Evolutionary conservation across 2,888 invertebrate species (phyloP), one percentile per base, ranked within the genome.

Genomic region (Lepidonotus clava): DNA sequence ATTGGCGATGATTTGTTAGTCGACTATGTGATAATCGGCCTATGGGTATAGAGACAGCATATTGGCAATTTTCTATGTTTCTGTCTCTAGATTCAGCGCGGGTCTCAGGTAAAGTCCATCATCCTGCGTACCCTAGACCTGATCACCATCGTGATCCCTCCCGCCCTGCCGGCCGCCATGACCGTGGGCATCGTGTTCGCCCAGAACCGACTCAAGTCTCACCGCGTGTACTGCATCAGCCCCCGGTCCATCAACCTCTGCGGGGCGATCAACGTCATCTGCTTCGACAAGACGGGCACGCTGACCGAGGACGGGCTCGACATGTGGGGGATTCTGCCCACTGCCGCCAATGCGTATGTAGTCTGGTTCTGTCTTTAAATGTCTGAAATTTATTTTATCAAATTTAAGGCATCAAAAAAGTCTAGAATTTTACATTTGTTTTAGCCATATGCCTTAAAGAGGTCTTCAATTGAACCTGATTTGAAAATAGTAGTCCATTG

Each of bases 161-260:
- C 99, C 0, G 98, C 98, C 0, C 94, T 99, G 71, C 99, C 98
- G 0, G 98, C 98, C 61, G 99, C 98, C 87, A 98, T 98, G 98
- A 98, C 98, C 0, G 98, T 84, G 0, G 98, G 98, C 0, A 96
- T 97, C 0, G 95, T 98, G 91, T 98, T 98, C 94, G 98, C 98
- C 0, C 98, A 98, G 92, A 95, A 96, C 85, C 95, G 98, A 11
- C 95, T 99, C 77, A 96, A 97, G 93, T 95, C 96, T 56, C 96
- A 96, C 95, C 93, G 96, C 80, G 97, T 99, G 86, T 97, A 97
- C 92, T 99, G 98, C 93, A 98, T 98, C 89, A 98, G 98, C 91
- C 98, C 98, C 0, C 95, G 98, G 14, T 96, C 97, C 0, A 98
- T 99, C 89, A 99, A 98, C 92, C 97, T 98, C 32, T 97, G 98